Base-by-base conservation (phyloP, 2,113 vertebrate species). In the Gambusia holbrooki region DNA sequence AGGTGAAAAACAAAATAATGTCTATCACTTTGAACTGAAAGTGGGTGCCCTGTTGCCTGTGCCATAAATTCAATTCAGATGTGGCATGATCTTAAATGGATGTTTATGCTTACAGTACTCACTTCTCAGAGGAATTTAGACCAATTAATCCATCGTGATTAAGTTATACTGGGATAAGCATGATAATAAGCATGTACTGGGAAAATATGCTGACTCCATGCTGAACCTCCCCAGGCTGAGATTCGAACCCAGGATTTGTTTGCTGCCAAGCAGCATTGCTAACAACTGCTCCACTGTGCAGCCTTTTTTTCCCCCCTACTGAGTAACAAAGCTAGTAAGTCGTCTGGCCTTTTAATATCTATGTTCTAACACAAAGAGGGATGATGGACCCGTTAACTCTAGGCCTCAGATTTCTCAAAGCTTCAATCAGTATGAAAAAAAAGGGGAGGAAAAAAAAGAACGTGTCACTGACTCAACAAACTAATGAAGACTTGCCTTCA, bases 361-460 rank as follows among this genome's bases (percentile, higher is more conserved):
- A 64, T 65, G 60, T 37, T 45, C 51, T 1, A 5, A 45, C 29
- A 32, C 74, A 71, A 79, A 84, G 80, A 81, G 90, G 82, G 69
- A 83, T 68, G 71, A 65, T 71, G 82, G 79, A 74, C 54, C 67
- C 64, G 71, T 80, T 76, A 75, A 51, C 68, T 66, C 60, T 33
- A 75, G 66, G 67, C 40, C 76, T 68, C 58, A 61, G 62, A 70
- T n/a, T 64, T 30, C 69, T 76, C 51, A 64, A 79, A 37, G 58
- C 63, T 78, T 33, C 17, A 37, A 73, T 70, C 65, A 88, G 79
- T 87, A 65, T 72, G 65, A 45, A 70, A 28, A 35, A 63, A 30
- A 30, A 0, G 30, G 10, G 8, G 28, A 29, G 29, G 25, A 63
- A 37, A 32, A 51, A 22, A 17, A 17, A 15, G 71, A 74, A 77